These are phyloP conservation scores for Tryphoninae sp. DNA, from an alignment of 2,888 invertebrate species.

Conservation along the genomic window DNA sequence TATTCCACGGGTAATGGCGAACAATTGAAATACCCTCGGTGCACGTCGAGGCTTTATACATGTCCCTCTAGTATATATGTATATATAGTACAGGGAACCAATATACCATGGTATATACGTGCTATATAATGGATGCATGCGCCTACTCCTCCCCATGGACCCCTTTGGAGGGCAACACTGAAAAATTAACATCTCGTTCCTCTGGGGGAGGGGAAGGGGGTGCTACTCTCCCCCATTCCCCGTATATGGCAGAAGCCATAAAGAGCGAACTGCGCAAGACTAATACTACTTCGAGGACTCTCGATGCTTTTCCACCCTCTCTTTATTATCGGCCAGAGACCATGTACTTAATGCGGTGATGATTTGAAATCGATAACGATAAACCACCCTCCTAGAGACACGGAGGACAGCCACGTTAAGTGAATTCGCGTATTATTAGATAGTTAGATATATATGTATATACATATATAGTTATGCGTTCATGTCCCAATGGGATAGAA, in stretches of 20 bases:
- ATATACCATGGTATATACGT: slow-evolving; percentile 9
- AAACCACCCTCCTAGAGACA: slow-evolving; percentile 53
- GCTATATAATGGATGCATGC: slow-evolving; percentile 33
- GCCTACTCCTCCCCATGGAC: slow-evolving; percentile 45
- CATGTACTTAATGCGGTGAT: slow-evolving; percentile 70
- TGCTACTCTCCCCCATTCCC: not conserved
- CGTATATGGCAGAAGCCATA: slow-evolving; percentile 14
- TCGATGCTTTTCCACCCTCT: slow-evolving; percentile 38
- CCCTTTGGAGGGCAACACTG: slow-evolving; percentile 46
- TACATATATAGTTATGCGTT: slow-evolving; percentile 12
- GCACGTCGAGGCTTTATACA: slow-evolving; percentile 48
- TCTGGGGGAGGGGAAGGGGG: slow-evolving; percentile 37
- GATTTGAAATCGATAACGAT: slow-evolving; percentile 77
- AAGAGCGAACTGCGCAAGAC: slow-evolving; percentile 37
- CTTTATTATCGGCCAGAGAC: slow-evolving; percentile 20
- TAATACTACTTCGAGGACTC: slow-evolving; percentile 27
- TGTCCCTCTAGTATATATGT: slow-evolving; percentile 3
- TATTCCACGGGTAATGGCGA: slow-evolving; percentile 74
- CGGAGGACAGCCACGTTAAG: slow-evolving; percentile 67
- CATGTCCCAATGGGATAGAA: slow-evolving; percentile 58
- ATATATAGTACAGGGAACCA: not conserved
- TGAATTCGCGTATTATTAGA: slow-evolving; percentile 62
- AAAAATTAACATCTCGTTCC: slow-evolving; percentile 70
- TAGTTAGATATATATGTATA: not conserved
- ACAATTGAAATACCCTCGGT: slow-evolving; percentile 74